phyloP scores from a whole-genome alignment of 2,797 vertebrate genomes.

The Melanotaenia trifasciata region DNA sequence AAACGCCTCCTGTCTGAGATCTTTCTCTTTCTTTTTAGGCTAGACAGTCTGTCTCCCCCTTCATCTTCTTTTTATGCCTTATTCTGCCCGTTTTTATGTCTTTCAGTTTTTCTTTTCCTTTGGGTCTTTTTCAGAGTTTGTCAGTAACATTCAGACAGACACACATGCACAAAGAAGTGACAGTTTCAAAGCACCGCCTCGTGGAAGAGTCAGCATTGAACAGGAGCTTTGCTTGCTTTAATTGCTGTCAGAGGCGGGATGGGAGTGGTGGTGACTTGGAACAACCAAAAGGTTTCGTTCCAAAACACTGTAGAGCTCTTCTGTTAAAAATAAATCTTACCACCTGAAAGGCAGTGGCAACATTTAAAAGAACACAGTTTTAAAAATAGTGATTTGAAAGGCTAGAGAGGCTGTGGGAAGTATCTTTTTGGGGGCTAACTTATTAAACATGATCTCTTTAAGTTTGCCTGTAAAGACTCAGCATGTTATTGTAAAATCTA shows the following conservation, averaged over 20 bases:
- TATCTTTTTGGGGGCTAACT: not conserved
- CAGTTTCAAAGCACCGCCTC: conserved; percentile 65
- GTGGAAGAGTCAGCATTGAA: conserved; percentile 56
- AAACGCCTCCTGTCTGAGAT: conserved; percentile 31
- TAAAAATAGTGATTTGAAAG: not conserved
- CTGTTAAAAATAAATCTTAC: not conserved
- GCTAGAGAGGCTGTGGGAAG: not conserved
- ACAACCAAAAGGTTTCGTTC: conserved; percentile 53
- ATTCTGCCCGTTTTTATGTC: conserved; percentile 36
- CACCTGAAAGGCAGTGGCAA: conserved; percentile 21
- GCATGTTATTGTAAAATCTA: not conserved
- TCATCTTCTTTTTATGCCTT: conserved; percentile 46
- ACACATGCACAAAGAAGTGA: conserved; percentile 37
- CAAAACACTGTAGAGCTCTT: conserved; percentile 23
- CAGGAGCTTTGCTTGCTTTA: conserved; percentile 53
- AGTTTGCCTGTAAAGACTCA: not conserved
- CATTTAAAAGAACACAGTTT: conserved; percentile 11
- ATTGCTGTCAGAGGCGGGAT: conserved; percentile 66
- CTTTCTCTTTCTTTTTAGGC: conserved; percentile 15
- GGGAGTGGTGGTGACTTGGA: conserved; percentile 54
- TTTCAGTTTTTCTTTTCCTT: conserved; percentile 26
- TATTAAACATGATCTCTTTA: not conserved
- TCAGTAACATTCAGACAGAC: conserved; percentile 39
- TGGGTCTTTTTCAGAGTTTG: conserved; percentile 36
- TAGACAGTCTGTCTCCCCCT: conserved; percentile 38